phyloP scores from a whole-genome alignment of 2,113 vertebrate genomes.

The Zapornia atra region DNA sequence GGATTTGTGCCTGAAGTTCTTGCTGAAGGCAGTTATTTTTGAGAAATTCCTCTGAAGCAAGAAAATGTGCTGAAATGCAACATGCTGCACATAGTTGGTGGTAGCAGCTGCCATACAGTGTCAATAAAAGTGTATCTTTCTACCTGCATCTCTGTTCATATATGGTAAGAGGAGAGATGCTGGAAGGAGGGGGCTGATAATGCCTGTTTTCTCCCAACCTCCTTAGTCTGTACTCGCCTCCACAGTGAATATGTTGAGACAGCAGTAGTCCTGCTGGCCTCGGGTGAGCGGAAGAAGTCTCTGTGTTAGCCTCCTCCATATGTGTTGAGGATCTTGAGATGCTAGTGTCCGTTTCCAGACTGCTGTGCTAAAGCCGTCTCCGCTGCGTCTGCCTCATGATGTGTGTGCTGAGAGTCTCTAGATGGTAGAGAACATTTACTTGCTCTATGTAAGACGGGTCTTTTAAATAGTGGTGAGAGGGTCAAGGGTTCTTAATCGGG shows the following conservation, averaged over 20 bases:
- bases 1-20: background rate
- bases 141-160: background rate
- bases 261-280: background rate
- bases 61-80: background rate
- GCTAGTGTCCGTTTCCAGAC: background rate
- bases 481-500: background rate
- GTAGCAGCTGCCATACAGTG: background rate
- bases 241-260: background rate
- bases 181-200: background rate
- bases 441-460: background rate
- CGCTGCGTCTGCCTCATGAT: background rate
- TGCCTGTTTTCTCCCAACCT: background rate
- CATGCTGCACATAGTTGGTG: background rate
- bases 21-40: background rate
- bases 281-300: background rate
- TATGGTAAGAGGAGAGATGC: background rate
- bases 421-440: background rate
- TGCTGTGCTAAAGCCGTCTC: background rate
- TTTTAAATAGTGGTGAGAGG: background rate
- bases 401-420: background rate
- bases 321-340: background rate
- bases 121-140: background rate
- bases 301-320: background rate
- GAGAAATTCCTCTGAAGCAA: background rate
- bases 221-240: background rate